Conservation (phyloP, 2,113 vertebrate species). For the Ardeotis arabs region DNA sequence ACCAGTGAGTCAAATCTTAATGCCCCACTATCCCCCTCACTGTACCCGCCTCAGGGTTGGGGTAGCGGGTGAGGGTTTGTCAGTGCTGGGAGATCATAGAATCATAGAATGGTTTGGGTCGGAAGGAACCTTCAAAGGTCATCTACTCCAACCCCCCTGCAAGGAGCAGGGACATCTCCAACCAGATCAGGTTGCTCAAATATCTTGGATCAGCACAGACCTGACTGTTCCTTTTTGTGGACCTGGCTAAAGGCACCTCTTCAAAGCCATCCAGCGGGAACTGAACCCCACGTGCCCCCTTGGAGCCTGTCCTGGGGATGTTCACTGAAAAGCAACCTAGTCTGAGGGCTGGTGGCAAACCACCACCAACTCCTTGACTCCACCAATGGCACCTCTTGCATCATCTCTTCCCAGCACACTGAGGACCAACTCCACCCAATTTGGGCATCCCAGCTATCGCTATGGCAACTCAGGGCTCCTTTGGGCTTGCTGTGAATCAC, state of each 20-base stretch:
- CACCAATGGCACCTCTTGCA: background rate
- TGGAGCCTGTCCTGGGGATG: background rate
- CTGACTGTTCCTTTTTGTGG: background rate
- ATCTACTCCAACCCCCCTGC: too few relatives aligned
- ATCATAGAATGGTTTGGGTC: too few relatives aligned
- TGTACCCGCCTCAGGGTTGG: background rate
- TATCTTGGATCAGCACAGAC: background rate
- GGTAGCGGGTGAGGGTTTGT: background rate
- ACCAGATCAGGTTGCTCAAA: too few relatives aligned
- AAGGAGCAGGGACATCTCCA: too few relatives aligned
- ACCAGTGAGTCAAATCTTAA: background rate
- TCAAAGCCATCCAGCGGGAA: background rate
- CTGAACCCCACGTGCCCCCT: background rate
- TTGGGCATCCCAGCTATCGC: rapidly evolving
- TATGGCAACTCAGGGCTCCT: background rate
- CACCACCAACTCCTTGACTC: rapidly evolving
- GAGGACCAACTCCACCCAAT: background rate
- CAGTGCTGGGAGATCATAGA: background rate
- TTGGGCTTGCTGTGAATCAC: background rate
- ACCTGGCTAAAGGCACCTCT: background rate
- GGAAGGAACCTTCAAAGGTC: too few relatives aligned
- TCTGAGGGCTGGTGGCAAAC: background rate
- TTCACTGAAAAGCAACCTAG: background rate
- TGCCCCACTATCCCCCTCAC: rapidly evolving
- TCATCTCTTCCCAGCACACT: background rate